phyloP scores from a whole-genome alignment of 1,140 invertebrate species.

The Ceratina japonica region DNA sequence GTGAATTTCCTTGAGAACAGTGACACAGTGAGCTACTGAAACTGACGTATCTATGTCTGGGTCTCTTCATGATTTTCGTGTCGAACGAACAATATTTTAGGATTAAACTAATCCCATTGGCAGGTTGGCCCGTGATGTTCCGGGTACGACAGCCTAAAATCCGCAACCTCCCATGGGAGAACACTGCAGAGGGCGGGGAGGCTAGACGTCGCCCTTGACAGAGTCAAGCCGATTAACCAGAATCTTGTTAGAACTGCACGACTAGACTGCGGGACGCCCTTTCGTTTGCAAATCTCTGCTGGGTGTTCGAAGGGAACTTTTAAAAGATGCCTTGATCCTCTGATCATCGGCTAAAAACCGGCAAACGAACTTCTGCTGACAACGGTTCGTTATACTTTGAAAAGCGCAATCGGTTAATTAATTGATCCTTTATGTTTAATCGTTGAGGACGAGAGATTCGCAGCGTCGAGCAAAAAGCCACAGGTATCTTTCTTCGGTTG shows the following conservation, averaged over 20 bases:
- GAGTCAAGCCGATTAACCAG: constrained; percentile 66
- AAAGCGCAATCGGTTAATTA: no score
- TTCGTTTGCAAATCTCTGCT: not conserved
- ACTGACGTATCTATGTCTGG: no score
- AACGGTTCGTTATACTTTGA: not conserved
- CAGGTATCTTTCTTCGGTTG: no score
- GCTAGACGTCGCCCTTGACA: constrained; percentile 25
- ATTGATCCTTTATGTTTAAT: not conserved
- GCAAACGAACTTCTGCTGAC: not conserved
- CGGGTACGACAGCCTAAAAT: constrained; percentile 10
- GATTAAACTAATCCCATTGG: constrained; percentile 64
- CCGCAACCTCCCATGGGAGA: constrained; percentile 32
- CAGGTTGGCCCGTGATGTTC: constrained; percentile 35
- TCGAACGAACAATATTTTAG: constrained; percentile 55
- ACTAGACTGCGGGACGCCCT: constrained; percentile 20
- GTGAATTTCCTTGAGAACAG: not conserved
- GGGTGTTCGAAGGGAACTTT: not conserved
- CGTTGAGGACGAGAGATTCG: no score
- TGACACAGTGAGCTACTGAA: no score
- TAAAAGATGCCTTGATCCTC: no score
- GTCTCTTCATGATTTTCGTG: constrained; percentile 3
- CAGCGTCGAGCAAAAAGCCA: no score
- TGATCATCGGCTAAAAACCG: no score
- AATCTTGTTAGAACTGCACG: constrained; percentile 62
- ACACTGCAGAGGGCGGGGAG: constrained; percentile 11